These are phyloP conservation scores for Dynastes hyllus DNA, from an alignment of 2,888 invertebrate genomes.

Conservation along the genomic window DNA sequence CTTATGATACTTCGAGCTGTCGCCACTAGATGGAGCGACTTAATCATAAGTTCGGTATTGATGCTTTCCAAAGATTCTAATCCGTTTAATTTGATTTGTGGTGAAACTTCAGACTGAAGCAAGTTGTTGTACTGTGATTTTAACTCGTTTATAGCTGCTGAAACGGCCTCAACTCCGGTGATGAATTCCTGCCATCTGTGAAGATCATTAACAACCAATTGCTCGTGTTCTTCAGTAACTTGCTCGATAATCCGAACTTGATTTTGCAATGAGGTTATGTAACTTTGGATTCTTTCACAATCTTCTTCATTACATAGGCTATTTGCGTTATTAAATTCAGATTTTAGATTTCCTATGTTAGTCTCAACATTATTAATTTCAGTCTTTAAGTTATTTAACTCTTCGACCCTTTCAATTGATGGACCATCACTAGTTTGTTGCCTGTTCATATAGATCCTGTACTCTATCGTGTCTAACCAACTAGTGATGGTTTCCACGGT, in stretches of 20 bases:
- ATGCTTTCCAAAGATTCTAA: constrained; percentile 81
- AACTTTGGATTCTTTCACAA: constrained; percentile 72
- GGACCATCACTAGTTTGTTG: constrained; percentile 75
- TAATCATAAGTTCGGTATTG: constrained; percentile 78
- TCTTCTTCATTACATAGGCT: constrained; percentile 72
- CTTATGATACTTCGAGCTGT: constrained; percentile 78
- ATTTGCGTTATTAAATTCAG: constrained; percentile 72
- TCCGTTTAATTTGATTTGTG: constrained; percentile 79
- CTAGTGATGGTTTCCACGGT: constrained; percentile 87
- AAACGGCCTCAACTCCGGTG: constrained; percentile 76
- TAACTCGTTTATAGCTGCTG: constrained; percentile 72
- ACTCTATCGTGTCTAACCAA: constrained; percentile 90
- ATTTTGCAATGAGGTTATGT: constrained; percentile 76
- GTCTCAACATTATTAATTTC: constrained; percentile 80
- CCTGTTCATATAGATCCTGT: constrained; percentile 80
- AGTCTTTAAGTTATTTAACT: constrained; percentile 77
- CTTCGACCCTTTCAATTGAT: constrained; percentile 76
- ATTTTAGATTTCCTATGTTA: constrained; percentile 79
- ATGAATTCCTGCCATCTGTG: constrained; percentile 83
- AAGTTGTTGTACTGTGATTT: constrained; percentile 75
- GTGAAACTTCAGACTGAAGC: constrained; percentile 78
- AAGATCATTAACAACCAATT: constrained; percentile 75
- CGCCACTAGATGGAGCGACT: constrained; percentile 77
- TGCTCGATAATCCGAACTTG: constrained; percentile 83
- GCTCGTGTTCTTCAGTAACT: constrained; percentile 77